phyloP scores from a whole-genome alignment of 2,113 vertebrate genomes.

The Halcyon senegalensis region DNA sequence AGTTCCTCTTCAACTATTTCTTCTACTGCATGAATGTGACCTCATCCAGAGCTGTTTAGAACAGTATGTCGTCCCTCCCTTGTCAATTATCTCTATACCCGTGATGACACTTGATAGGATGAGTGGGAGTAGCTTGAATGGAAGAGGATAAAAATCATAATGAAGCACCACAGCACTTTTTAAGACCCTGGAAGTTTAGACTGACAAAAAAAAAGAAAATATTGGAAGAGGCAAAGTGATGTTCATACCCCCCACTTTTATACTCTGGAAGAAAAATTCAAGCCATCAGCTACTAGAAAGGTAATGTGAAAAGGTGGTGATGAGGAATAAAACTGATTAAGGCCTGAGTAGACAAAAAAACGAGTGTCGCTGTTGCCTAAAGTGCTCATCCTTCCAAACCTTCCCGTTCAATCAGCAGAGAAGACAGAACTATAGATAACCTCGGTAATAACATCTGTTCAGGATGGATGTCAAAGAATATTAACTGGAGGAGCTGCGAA shows the following conservation, averaged over 20 bases:
- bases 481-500: slow-evolving; percentile 32
- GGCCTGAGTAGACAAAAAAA: slow-evolving; percentile 8
- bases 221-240: not conserved
- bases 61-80: not conserved
- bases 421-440: slow-evolving; percentile 38
- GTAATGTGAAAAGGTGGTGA: not conserved
- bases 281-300: not conserved
- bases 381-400: not conserved
- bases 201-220: not conserved
- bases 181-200: not conserved
- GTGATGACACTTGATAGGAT: not conserved
- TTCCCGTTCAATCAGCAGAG: not conserved
- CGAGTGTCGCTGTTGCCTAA: not conserved
- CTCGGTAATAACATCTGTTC: slow-evolving; percentile 42
- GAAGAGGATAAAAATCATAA: not conserved
- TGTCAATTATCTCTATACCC: not conserved
- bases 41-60: not conserved
- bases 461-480: slow-evolving; percentile 38
- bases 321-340: not conserved
- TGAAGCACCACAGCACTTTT: not conserved
- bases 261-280: not conserved
- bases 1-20: not conserved
- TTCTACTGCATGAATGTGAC: not conserved
- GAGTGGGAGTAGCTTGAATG: not conserved
- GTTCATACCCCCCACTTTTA: not conserved